Evolutionary conservation across 2,888 invertebrate genomes (phyloP), one percentile per base, ranked within the genome.

Genomic region (Hecatera dysodea): DNA sequence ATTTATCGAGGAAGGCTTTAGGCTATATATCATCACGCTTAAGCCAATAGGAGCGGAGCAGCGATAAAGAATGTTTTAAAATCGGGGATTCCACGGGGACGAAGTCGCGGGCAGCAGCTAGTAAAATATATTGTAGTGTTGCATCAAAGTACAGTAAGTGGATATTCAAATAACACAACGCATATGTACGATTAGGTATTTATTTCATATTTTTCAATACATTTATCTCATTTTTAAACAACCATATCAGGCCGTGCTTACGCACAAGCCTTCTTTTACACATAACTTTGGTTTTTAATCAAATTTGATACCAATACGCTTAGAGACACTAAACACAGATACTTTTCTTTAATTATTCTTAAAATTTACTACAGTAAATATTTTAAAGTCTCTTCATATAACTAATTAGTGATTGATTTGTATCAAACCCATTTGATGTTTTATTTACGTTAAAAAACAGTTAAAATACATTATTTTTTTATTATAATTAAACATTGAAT

Each of bases 121-220:
- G n/a, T n/a, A n/a, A n/a, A n/a, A n/a, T n/a, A n/a, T n/a, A n/a
- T n/a, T n/a, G 9, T 11, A 1, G 22, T 52, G 19, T 39, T 1
- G 22, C 7, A 11, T 24, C 2, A 39, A 29, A 55, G n/a, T 33
- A 29, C 11, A 46, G n/a, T 2, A 19, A 24, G 4, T 48, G n/a
- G n/a, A n/a, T n/a, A n/a, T 59, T 15, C 1, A 68, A 82, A 81
- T 78, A 59, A 73, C 29, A 72, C 36, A 67, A 70, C 65, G 3
- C 36, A 64, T 33, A 86, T 89, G 85, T 93, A 92, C 89, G 90
- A 92, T 93, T 91, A 72, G 46, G 75, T 72, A 93, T 94, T 94
- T 94, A 94, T 93, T 93, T 89, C 84, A 90, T 90, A 91, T 91
- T 82, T 86, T 90, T 84, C 84, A 91, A 91, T 92, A 92, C 92